Conservation (phyloP, 2,797 vertebrate species). For the Leucoraja ocellata region DNA sequence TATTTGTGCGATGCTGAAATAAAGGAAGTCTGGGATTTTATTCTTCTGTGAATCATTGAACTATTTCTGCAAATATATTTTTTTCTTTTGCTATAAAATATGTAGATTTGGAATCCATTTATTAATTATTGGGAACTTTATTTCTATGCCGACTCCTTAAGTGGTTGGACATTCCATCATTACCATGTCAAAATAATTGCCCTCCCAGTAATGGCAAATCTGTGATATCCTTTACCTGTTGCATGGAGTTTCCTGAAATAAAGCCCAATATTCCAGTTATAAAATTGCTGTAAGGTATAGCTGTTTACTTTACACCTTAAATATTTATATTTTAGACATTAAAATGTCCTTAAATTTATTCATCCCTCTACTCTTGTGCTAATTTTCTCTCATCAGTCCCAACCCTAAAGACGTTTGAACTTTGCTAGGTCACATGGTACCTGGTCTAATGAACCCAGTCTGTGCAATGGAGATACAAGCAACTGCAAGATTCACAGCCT, state of each 20-base stretch:
- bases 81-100: not conserved
- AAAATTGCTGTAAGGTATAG: not conserved
- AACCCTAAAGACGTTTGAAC: not conserved
- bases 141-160: not conserved
- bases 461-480: no score
- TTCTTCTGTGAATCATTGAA: constrained; percentile 40
- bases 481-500: no score
- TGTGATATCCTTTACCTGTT: not conserved
- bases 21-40: constrained; percentile 59
- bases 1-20: constrained; percentile 60
- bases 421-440: not conserved
- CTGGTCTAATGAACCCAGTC: not conserved
- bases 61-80: not conserved
- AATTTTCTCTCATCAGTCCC: not conserved
- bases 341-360: not conserved
- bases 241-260: not conserved
- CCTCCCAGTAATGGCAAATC: not conserved
- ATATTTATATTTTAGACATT: not conserved
- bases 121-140: not conserved
- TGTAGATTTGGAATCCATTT: not conserved
- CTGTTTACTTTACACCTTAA: not conserved
- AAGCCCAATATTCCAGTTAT: not conserved
- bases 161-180: not conserved
- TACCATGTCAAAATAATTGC: not conserved
- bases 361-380: not conserved